Evolutionary conservation across 2,888 invertebrate genomes (phyloP).

Genomic region (Apamea anceps): DNA sequence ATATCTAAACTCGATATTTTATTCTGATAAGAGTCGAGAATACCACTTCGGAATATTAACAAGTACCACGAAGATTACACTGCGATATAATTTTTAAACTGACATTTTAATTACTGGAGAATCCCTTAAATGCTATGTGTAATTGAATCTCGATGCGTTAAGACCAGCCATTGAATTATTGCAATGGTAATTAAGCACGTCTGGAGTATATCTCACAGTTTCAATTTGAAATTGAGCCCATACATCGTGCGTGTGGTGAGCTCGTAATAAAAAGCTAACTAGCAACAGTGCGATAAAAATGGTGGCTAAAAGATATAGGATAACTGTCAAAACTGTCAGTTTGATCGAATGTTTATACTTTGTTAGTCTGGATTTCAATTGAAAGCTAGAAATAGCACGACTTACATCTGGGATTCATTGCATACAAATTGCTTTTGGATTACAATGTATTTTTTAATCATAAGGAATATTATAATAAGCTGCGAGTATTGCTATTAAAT

Average conservation of each 20-base stretch:
- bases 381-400: constrained; percentile 32
- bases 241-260: constrained; percentile 63
- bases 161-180: constrained; percentile 65
- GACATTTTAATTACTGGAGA: constrained; percentile 70
- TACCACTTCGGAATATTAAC: constrained; percentile 21
- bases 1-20: constrained; percentile 30
- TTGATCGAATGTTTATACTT: constrained; percentile 56
- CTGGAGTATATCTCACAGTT: constrained; percentile 60
- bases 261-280: constrained; percentile 51
- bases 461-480: neutral
- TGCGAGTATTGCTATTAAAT: neutral
- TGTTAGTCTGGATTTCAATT: constrained; percentile 50
- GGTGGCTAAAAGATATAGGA: constrained; percentile 46
- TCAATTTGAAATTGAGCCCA: constrained; percentile 64
- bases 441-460: constrained; percentile 32
- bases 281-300: constrained; percentile 62
- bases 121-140: constrained; percentile 66
- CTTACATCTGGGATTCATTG: constrained; percentile 31
- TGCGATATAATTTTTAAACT: constrained; percentile 62
- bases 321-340: constrained; percentile 49
- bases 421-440: constrained; percentile 30
- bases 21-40: constrained; percentile 28
- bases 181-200: constrained; percentile 66
- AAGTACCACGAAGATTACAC: constrained; percentile 32
- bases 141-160: constrained; percentile 73